These are phyloP conservation scores for Mesorhabditis belari DNA, from an alignment of 2,888 invertebrate species.

Conservation along the genomic window DNA sequence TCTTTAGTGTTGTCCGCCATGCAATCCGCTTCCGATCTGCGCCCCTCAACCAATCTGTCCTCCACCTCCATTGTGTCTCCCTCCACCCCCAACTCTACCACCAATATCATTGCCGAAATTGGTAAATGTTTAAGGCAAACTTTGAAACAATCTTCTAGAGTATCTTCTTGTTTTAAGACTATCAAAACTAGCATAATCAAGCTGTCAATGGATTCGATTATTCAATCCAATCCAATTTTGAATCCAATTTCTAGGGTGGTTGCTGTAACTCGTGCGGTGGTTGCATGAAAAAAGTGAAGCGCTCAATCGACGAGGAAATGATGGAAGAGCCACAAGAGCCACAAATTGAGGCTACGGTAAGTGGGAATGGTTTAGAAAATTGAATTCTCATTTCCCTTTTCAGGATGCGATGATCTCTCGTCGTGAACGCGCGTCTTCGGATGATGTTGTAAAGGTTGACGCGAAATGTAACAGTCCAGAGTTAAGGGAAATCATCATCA, in stretches of 20 bases:
- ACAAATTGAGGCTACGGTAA: neutral
- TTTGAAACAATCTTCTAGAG: too few relatives aligned
- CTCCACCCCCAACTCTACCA: neutral
- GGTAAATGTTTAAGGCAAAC: too few relatives aligned
- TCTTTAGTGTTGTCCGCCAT: neutral
- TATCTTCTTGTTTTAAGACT: too few relatives aligned
- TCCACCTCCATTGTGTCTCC: neutral
- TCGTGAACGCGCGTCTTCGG: slow-evolving; percentile 4
- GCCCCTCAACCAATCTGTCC: neutral
- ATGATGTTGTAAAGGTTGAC: slow-evolving; percentile 8
- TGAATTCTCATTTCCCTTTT: too few relatives aligned
- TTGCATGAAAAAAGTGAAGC: too few relatives aligned
- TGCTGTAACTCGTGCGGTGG: neutral
- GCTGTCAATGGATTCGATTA: neutral
- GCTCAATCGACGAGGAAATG: neutral
- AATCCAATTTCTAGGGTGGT: too few relatives aligned
- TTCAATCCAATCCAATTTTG: neutral
- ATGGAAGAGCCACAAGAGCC: too few relatives aligned
- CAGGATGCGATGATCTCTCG: neutral
- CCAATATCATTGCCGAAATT: too few relatives aligned
- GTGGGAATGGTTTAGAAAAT: too few relatives aligned
- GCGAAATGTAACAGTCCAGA: slow-evolving; percentile 21
- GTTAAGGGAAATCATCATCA: slow-evolving; percentile 19
- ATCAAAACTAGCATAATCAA: neutral
- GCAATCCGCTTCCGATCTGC: neutral